These are phyloP conservation scores for Channa argus DNA, from an alignment of 2,113 vertebrate species.

Conservation along the genomic window DNA sequence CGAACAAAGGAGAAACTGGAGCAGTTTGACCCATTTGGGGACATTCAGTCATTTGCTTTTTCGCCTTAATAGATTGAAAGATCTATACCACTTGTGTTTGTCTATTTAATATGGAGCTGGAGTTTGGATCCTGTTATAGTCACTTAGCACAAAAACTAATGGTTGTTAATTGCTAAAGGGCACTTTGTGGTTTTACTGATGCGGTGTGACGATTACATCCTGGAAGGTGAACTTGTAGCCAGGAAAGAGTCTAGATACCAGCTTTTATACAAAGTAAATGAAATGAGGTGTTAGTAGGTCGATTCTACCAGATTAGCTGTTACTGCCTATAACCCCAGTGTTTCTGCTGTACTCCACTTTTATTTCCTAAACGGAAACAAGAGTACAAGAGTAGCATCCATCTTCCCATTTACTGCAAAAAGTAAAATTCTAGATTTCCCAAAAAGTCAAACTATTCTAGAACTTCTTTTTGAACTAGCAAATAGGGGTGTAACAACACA, in stretches of 20 bases:
- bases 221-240: background rate
- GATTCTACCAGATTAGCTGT: background rate
- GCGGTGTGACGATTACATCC: too few species aligned
- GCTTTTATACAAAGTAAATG: background rate
- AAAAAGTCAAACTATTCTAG: background rate
- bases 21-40: background rate
- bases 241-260: background rate
- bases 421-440: background rate
- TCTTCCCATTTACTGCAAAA: background rate
- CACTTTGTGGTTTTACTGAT: too few species aligned
- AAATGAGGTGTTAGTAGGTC: background rate
- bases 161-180: too few species aligned
- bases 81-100: background rate
- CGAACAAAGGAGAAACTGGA: conserved; percentile 37
- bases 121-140: background rate
- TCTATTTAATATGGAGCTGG: background rate
- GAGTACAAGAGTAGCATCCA: background rate
- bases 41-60: background rate
- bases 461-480: too few species aligned
- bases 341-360: background rate
- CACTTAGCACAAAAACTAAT: background rate
- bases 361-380: background rate
- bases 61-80: background rate
- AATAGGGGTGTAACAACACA: too few species aligned
- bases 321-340: background rate